phyloP scores from a whole-genome alignment of 2,797 vertebrate genomes.

The Clangula hyemalis region DNA sequence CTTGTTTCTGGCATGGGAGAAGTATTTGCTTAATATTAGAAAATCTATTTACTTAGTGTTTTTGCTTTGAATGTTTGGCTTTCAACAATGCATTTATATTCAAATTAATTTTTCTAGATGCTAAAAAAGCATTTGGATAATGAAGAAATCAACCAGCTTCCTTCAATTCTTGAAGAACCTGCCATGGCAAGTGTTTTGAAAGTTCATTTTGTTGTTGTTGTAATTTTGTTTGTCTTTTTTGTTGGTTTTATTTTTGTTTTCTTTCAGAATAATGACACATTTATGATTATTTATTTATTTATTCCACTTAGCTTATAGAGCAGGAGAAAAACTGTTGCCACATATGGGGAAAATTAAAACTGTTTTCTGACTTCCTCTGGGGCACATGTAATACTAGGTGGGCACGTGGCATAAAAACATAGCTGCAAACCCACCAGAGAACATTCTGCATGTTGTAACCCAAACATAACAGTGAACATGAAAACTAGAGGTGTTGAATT shows the following conservation, averaged over 20 bases:
- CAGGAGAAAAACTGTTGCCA: neutral
- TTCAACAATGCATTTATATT: neutral
- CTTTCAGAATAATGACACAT: neutral
- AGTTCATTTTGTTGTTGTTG: neutral
- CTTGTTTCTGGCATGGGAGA: neutral
- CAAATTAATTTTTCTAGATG: constrained; percentile 65
- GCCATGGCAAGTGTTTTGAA: constrained; percentile 72
- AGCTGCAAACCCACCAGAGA: neutral
- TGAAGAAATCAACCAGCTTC: constrained; percentile 74
- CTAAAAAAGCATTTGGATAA: constrained; percentile 72
- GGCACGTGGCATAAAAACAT: neutral
- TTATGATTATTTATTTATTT: neutral
- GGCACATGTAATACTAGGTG: neutral
- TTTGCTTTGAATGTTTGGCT: neutral
- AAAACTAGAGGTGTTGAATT: neutral
- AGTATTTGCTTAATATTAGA: neutral
- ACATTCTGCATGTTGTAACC: neutral
- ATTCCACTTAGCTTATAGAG: neutral
- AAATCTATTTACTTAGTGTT: neutral
- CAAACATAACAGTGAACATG: neutral
- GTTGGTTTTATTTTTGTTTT: neutral
- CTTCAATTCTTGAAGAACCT: constrained; percentile 74
- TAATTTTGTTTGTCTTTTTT: too few relatives aligned
- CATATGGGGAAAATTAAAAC: neutral
- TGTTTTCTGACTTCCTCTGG: neutral